Conservation (phyloP, 1,140 invertebrate genomes). For the Thrips palmi region DNA sequence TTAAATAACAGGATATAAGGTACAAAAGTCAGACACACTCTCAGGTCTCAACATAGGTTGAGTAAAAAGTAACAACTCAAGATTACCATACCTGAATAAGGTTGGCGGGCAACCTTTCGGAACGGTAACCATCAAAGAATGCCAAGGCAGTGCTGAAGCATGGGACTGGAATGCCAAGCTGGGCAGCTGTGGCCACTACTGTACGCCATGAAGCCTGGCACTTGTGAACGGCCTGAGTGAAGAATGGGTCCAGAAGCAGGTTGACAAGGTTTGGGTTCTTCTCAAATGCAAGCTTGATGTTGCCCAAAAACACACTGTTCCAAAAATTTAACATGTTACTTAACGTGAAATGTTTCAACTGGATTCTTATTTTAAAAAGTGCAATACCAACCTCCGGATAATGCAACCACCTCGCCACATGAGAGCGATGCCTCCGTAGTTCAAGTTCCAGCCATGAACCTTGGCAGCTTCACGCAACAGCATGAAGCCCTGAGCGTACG, state of each 20-base stretch:
- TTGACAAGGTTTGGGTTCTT: slow-evolving; percentile 79
- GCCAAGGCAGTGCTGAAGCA: slow-evolving; percentile 82
- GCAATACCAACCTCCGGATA: slow-evolving; percentile 57
- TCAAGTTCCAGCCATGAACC: slow-evolving; percentile 83
- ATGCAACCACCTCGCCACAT: slow-evolving; percentile 99
- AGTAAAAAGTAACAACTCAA: slow-evolving; percentile 8
- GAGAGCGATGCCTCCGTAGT: slow-evolving; percentile 93
- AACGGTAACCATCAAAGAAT: slow-evolving; percentile 93
- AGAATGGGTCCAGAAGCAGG: slow-evolving; percentile 90
- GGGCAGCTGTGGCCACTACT: slow-evolving; percentile 30
- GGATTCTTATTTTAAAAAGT: neutral
- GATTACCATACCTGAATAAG: slow-evolving; percentile 54
- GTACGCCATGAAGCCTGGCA: slow-evolving; percentile 57
- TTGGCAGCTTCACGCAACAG: slow-evolving; percentile 84
- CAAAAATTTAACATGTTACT: slow-evolving; percentile 10
- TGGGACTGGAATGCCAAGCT: slow-evolving; percentile 78
- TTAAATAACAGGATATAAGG: slow-evolving; percentile 14
- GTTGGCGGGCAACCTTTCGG: slow-evolving; percentile 69
- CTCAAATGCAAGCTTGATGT: slow-evolving; percentile 92
- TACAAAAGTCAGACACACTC: slow-evolving; percentile 18
- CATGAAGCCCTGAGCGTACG: slow-evolving; percentile 99
- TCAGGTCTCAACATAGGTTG: slow-evolving; percentile 14
- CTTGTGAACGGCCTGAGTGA: slow-evolving; percentile 61
- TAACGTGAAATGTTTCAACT: neutral
- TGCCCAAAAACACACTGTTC: slow-evolving; percentile 77